Conservation (phyloP, 2,797 vertebrate genomes). For the Natrix natrix region DNA sequence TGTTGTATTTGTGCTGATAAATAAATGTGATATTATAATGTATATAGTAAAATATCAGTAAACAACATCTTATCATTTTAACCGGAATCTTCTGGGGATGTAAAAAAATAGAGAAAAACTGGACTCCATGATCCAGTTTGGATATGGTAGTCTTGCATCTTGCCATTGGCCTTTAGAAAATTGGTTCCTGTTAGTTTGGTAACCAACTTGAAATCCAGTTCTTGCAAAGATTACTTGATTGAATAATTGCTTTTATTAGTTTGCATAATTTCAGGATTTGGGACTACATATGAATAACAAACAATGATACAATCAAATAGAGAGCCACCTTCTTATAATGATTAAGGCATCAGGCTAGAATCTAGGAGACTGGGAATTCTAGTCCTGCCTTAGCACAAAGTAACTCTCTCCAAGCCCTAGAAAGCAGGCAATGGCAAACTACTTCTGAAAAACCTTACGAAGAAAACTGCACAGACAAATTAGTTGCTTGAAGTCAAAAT, state of each 20-base stretch:
- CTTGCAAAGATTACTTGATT: not conserved
- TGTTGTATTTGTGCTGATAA: too few relatives aligned
- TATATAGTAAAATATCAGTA: not conserved
- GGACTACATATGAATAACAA: not conserved
- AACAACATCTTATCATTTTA: not conserved
- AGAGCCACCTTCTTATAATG: not conserved
- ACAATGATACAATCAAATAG: not conserved
- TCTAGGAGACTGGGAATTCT: not conserved
- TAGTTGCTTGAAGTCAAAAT: not conserved
- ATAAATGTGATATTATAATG: not conserved
- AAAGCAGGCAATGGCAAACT: not conserved
- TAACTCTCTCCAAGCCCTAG: not conserved
- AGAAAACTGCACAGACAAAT: not conserved
- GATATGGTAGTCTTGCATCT: not conserved
- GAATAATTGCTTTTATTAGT: not conserved
- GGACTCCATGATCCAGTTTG: not conserved
- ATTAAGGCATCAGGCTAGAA: not conserved
- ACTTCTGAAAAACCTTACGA: not conserved
- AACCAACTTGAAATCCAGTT: not conserved
- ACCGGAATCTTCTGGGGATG: not conserved
- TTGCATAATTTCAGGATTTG: not conserved
- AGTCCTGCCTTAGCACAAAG: not conserved
- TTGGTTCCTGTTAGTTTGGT: not conserved
- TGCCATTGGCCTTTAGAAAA: not conserved
- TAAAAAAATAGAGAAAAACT: not conserved